A percentile compares a stretch with the other conserved stretches of the same genome.
Evolutionary conservation across 2,888 invertebrate genomes (phyloP).

Genomic region (Cabera pusaria): DNA sequence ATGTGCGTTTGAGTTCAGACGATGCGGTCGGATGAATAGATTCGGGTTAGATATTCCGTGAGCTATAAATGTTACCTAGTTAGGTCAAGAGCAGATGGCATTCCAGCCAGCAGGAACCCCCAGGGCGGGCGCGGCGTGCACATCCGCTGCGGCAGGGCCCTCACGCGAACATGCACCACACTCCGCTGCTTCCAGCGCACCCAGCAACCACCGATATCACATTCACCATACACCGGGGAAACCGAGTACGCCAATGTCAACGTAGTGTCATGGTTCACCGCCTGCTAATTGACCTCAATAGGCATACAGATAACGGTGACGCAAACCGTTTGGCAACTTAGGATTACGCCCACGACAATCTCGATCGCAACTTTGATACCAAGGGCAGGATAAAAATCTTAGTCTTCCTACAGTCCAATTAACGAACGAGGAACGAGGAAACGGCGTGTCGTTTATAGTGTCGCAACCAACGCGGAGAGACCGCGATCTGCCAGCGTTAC

Average conservation of each 20-base stretch:
- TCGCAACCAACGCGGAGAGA: slow-evolving; percentile 37
- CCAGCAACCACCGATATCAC: slow-evolving; percentile 54
- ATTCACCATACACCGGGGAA: slow-evolving; percentile 60
- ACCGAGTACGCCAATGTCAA: slow-evolving; percentile 62
- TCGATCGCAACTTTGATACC: slow-evolving; percentile 50
- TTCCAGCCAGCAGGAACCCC: slow-evolving; percentile 77
- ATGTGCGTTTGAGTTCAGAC: slow-evolving; percentile 1
- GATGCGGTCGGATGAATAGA: slow-evolving; percentile 3
- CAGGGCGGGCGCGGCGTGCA: slow-evolving; percentile 75
- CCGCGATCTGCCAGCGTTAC: slow-evolving; percentile 22
- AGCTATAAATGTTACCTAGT: slow-evolving; percentile 62
- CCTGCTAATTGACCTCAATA: slow-evolving; percentile 64
- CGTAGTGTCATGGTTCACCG: slow-evolving; percentile 71
- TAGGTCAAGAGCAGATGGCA: slow-evolving; percentile 82
- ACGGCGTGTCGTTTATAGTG: slow-evolving; percentile 38
- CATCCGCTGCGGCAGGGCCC: slow-evolving; percentile 69
- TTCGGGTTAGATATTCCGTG: slow-evolving; percentile 19
- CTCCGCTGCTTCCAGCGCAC: slow-evolving; percentile 35
- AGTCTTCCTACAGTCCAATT: slow-evolving; percentile 41
- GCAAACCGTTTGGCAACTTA: slow-evolving; percentile 62
- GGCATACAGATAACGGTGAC: slow-evolving; percentile 58
- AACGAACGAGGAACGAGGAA: slow-evolving; percentile 49
- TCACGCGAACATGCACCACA: slow-evolving; percentile 51
- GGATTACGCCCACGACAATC: slow-evolving; percentile 48
- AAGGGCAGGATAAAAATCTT: slow-evolving; percentile 52